Conservation (phyloP, 2,888 invertebrate genomes). For the Idaea straminata region DNA sequence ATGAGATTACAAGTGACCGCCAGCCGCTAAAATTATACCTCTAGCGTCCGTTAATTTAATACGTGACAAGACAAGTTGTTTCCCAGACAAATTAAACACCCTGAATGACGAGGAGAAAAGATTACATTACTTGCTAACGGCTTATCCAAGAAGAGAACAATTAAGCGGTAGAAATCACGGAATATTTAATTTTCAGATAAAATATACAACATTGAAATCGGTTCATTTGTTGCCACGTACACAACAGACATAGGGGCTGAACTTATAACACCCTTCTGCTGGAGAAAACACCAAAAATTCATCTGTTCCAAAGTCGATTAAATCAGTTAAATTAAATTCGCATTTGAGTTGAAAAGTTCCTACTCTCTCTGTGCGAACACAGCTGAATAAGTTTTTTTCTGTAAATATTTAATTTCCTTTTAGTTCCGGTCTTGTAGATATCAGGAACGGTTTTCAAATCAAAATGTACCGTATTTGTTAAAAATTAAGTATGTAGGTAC, state of each 20-base stretch:
- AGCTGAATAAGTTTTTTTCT: neutral
- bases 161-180: neutral
- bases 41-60: constrained; percentile 50
- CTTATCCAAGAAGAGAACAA: neutral
- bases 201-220: neutral
- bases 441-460: constrained; percentile 3
- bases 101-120: neutral
- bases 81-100: neutral
- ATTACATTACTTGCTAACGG: neutral
- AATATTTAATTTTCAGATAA: too few species aligned
- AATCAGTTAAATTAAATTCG: constrained; percentile 21
- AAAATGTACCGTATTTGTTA: constrained; percentile 9
- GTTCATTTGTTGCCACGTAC: neutral
- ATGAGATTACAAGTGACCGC: constrained; percentile 47
- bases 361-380: neutral
- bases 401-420: neutral
- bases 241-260: too few species aligned
- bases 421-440: constrained; percentile 4
- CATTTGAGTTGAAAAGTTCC: constrained; percentile 6
- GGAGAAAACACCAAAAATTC: neutral
- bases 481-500: neutral
- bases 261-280: neutral
- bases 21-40: constrained; percentile 40
- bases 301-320: constrained; percentile 6
- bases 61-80: constrained; percentile 41